Percentiles rank a stretch among this genome's conserved stretches.
phyloP scores from a whole-genome alignment of 92 coral and sea anemone genomes.

The Palythoa grandis region DNA sequence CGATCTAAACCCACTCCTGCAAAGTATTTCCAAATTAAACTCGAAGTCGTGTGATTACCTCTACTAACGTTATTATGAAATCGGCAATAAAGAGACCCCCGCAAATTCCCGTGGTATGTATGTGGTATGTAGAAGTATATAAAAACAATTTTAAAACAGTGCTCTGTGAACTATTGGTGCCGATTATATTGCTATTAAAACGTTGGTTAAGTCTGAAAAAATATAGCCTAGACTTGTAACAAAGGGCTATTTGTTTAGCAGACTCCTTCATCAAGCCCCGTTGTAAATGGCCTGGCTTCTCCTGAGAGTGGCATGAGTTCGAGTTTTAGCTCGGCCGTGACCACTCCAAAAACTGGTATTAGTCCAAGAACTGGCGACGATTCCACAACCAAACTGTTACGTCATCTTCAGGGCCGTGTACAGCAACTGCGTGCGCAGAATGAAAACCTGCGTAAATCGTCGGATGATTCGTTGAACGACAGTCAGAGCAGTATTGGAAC shows the following conservation, averaged over 20 bases:
- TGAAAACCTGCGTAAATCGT: slow-evolving; percentile 83
- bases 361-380: slow-evolving; percentile 62
- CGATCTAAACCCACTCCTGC: no score
- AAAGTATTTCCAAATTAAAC: no score
- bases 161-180: no score
- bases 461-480: slow-evolving; percentile 84
- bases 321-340: slow-evolving; percentile 77
- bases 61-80: no score
- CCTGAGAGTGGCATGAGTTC: slow-evolving; percentile 89
- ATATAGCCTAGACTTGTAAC: neutral
- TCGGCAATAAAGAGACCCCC: no score
- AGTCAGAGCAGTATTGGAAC: slow-evolving; percentile 79
- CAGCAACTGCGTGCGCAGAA: slow-evolving; percentile 96
- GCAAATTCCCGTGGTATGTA: no score
- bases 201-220: neutral
- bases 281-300: slow-evolving; percentile 76
- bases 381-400: slow-evolving; percentile 84
- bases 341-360: slow-evolving; percentile 82
- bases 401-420: slow-evolving; percentile 97
- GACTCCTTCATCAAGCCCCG: slow-evolving; percentile 83
- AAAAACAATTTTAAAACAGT: no score
- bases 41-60: no score
- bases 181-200: neutral
- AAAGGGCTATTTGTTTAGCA: slow-evolving; percentile 3
- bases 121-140: no score